These are phyloP conservation scores for Dysmachus trigonus DNA, from an alignment of 2,888 invertebrate genomes.

Conservation along the genomic window DNA sequence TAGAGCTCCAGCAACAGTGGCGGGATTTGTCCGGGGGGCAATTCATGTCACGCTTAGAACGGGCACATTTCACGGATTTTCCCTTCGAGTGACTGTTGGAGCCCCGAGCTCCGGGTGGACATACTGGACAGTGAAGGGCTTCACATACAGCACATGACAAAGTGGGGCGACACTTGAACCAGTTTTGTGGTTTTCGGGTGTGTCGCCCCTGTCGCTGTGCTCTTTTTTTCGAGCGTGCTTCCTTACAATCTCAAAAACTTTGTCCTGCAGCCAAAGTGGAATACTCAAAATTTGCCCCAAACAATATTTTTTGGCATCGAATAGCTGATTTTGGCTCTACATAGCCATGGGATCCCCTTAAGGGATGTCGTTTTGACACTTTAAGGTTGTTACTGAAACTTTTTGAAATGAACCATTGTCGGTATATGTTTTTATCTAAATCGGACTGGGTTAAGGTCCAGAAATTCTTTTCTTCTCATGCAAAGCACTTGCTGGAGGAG, in stretches of 20 bases:
- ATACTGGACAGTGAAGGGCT: not conserved
- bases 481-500: not conserved
- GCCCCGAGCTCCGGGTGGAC: not conserved
- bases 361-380: not conserved
- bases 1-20: not conserved
- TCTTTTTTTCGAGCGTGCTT: not conserved
- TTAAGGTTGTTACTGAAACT: not conserved
- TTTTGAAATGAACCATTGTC: not conserved
- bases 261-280: conserved; percentile 18
- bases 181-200: conserved; percentile 6
- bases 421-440: not conserved
- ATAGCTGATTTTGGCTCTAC: not conserved
- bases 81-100: not conserved
- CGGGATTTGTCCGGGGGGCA: not conserved
- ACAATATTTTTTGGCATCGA: conserved; percentile 23
- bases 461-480: not conserved
- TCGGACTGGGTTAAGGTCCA: not conserved
- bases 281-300: not conserved
- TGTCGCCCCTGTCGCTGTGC: not conserved
- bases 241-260: not conserved
- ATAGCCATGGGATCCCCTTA: not conserved
- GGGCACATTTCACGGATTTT: conserved; percentile 1
- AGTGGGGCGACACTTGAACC: conserved; percentile 34
- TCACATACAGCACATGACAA: not conserved
- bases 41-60: not conserved